phyloP scores from a whole-genome alignment of 2,113 vertebrate genomes.

The Castor canadensis region DNA sequence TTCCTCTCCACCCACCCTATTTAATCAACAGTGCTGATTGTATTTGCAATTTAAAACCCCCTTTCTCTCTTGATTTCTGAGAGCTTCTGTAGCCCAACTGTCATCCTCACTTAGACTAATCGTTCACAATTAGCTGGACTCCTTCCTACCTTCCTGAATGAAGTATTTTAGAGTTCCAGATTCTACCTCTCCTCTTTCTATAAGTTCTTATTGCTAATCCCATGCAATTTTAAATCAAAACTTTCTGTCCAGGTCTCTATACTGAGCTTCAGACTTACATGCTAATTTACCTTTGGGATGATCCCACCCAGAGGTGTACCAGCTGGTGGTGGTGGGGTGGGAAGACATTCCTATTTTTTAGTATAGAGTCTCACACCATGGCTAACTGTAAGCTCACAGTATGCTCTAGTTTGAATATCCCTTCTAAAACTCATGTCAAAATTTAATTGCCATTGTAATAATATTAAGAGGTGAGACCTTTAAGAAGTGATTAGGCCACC shows the following conservation, averaged over 20 bases:
- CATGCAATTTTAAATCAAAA: background rate
- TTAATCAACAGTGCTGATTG: background rate
- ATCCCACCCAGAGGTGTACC: background rate
- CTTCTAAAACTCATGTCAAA: too few species aligned
- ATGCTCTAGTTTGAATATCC: background rate
- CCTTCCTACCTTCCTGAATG: background rate
- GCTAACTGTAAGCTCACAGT: background rate
- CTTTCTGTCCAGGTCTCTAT: background rate
- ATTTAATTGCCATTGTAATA: background rate
- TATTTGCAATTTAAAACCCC: background rate
- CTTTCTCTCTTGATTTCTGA: background rate
- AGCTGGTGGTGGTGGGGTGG: background rate
- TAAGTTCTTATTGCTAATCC: background rate
- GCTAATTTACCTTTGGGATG: background rate
- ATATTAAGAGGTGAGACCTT: background rate
- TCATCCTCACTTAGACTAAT: background rate
- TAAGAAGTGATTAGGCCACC: background rate
- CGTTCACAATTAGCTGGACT: background rate
- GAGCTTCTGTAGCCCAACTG: background rate
- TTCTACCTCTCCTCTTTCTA: background rate
- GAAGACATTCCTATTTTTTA: background rate
- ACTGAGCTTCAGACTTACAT: background rate
- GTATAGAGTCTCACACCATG: background rate
- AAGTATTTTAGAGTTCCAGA: background rate
- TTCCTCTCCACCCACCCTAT: background rate